Base-by-base conservation (phyloP, 2,888 invertebrate species). In the Ctena decussata region DNA sequence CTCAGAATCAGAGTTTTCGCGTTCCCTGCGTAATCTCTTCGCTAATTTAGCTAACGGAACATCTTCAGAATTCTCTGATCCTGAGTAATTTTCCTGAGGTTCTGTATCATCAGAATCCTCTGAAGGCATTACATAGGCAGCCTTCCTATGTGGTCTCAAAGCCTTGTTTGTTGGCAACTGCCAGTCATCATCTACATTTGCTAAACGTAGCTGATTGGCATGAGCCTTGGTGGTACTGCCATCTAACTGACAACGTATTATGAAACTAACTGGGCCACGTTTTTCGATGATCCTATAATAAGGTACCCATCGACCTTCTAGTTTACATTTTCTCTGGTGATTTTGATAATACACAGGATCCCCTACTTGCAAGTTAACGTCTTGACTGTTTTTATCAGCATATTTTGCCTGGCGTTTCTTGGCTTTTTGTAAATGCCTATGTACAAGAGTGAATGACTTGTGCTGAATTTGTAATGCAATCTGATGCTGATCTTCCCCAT, bases 381-480 rank as follows among this genome's bases (percentile, higher is more conserved):
- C 73, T 39, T 76, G 5, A 15, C 44, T 60, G 18, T 65, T 65
- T 65, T 80, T 76, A 30, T 84, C 32, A 1, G 44, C 35, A 72
- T 84, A 71, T 12, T 71, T 75, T 24, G 32, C 70, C 37, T 84
- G 84, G 21, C 39, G 75, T 30, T 39, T 21, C 49, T 80, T 80
- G 12, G 84, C 44, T 37, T 70, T 11, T 72, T 77, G 74, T 44
- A 80, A 12, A 35, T 72, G 44, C 39, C 57, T 76, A 69, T 84
- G 77, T 3, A n/a, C n/a, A n/a, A n/a, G n/a, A n/a, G n/a, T n/a
- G n/a, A n/a, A n/a, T n/a, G n/a, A n/a, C n/a, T n/a, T n/a, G n/a
- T n/a, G n/a, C n/a, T n/a, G n/a, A n/a, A n/a, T n/a, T n/a, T n/a
- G n/a, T n/a, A n/a, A n/a, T n/a, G n/a, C n/a, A n/a, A n/a, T n/a